Evolutionary conservation across 2,888 invertebrate genomes (phyloP).

Genomic region (Cheiracanthium punctorium): DNA sequence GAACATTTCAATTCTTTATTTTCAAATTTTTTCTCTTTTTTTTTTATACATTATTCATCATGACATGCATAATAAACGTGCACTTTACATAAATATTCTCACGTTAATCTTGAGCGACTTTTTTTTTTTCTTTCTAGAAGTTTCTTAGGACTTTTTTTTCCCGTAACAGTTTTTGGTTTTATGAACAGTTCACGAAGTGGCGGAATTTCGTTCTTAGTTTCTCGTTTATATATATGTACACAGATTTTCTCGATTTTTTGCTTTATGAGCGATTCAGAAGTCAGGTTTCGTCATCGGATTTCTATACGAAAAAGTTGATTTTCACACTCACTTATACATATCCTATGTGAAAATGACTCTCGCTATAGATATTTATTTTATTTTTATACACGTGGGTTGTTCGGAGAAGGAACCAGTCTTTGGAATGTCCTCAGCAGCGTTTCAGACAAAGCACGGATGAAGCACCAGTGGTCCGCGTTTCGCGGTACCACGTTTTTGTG

Average conservation of each 20-base stretch:
- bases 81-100: slow-evolving; percentile 49
- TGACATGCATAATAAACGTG: slow-evolving; percentile 62
- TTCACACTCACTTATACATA: too few relatives aligned
- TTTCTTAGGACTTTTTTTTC: slow-evolving; percentile 17
- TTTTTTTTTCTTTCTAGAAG: slow-evolving; percentile 15
- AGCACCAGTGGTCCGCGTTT: background rate
- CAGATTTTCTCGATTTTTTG: too few relatives aligned
- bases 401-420: background rate
- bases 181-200: background rate
- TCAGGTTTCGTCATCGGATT: background rate
- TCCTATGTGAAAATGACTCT: background rate
- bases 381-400: background rate
- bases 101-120: slow-evolving; percentile 42
- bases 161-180: too few relatives aligned
- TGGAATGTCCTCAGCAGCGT: background rate
- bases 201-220: background rate
- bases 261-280: background rate
- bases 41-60: slow-evolving; percentile 62
- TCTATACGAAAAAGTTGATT: too few relatives aligned
- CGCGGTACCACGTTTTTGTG: background rate
- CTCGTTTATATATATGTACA: background rate
- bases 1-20: slow-evolving; percentile 58
- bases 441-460: background rate
- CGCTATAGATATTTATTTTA: too few relatives aligned
- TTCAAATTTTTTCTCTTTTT: slow-evolving; percentile 45